Evolutionary conservation across 2,113 vertebrate species (phyloP), one percentile per base, ranked within the genome.

Genomic region (Ciconia maguari): DNA sequence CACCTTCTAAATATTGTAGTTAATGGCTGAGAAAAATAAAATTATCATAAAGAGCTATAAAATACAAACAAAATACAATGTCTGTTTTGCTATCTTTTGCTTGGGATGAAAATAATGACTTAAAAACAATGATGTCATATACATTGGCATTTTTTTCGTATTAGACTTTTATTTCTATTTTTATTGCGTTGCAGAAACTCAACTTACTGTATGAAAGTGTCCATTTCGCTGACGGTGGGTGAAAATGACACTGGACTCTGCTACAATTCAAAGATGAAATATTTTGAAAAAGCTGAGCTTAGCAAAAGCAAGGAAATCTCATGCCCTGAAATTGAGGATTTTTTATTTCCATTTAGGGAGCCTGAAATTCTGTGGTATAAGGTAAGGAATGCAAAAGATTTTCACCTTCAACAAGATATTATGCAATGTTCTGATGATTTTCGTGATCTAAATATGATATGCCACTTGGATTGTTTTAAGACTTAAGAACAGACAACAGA

Each of bases 121-220:
- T 80, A 32, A 80, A 86, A 62, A 0, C 10, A 51, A n/a, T 57
- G 17, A n/a, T 57, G 17, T 74, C 20, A 41, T 26, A 15, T 86
- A 61, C 66, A 27, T 57, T 75, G 21, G 4, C 10, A 8, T 61
- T 87, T 83, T 72, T 54, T 94, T 89, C 57, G 77, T 44, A 68
- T 61, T 71, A 84, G 42, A 87, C 34, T 71, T 95, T 84, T 82
- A 42, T 97, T 96, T 97, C 65, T 96, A 83, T 96, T 97, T 97
- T 78, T 97, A 42, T 96, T 98, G 76, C 93, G 48, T 98, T 98
- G 46, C 98, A 99, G 99, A 98, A 99, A 99, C 97, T 99, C 99
- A 82, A 99, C 99, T 13, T 99, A 99, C 93, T 99, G 99, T 98
- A 99, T 99, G 99, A 99, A 99, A 98, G 99, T 99, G 94, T 99